A percentile compares a stretch with the other conserved stretches of the same genome.
Conservation (phyloP, 2,113 vertebrate genomes). For the Pterophyllum scalare region DNA sequence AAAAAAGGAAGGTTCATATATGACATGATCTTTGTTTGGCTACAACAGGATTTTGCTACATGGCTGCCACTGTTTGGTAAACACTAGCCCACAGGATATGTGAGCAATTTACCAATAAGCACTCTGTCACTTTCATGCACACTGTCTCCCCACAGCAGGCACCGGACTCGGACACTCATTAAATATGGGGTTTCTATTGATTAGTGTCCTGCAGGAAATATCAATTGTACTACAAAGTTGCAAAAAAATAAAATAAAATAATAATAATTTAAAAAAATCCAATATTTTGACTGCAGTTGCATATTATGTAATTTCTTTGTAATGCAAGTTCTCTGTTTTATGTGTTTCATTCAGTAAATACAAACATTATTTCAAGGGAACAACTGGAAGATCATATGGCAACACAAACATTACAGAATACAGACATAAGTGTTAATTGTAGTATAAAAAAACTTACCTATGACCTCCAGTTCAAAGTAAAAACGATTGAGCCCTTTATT, state of each 20-base stretch:
- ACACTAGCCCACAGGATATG: not conserved
- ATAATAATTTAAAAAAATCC: not conserved
- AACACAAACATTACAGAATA: not conserved
- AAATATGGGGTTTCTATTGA: not conserved
- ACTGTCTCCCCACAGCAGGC: no score
- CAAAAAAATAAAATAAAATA: not conserved
- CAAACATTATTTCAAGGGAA: not conserved
- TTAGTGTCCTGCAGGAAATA: not conserved
- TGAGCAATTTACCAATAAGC: no score
- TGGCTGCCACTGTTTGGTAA: not conserved
- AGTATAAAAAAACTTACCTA: slow-evolving; percentile 59
- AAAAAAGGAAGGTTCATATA: not conserved
- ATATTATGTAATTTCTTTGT: not conserved
- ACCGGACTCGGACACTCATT: no score
- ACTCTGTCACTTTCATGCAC: not conserved
- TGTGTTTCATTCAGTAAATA: not conserved
- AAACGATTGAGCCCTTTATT: accelerated
- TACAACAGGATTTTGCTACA: not conserved
- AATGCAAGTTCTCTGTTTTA: not conserved
- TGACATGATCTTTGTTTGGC: not conserved
- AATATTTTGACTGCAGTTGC: not conserved
- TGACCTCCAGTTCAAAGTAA: slow-evolving; percentile 33
- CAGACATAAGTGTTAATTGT: accelerated
- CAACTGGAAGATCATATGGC: not conserved
- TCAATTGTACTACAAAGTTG: not conserved